A percentile compares a stretch with the other conserved stretches of the same genome.
Conservation (phyloP, 2,113 vertebrate genomes). For the Psittacara wagleri region DNA sequence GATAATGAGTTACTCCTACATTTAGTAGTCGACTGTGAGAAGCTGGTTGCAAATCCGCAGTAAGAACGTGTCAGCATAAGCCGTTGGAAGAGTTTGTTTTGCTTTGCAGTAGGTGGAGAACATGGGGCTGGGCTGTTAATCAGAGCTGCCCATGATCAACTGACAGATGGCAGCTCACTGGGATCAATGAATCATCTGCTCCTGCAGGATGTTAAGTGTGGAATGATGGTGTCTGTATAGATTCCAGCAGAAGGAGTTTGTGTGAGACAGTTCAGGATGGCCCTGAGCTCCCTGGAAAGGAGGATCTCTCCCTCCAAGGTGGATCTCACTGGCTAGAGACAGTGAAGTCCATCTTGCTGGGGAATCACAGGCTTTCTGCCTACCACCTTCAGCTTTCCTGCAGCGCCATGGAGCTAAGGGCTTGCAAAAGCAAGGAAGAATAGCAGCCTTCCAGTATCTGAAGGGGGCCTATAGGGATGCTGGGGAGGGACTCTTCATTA, state of each 20-base stretch:
- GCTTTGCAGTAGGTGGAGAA: not conserved
- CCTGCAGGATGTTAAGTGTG: not conserved
- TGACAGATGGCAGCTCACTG: slow-evolving; percentile 15
- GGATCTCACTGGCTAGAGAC: not conserved
- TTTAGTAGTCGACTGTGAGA: not conserved
- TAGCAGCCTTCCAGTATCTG: too few species aligned
- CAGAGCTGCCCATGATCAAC: not conserved
- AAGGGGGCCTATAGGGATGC: too few species aligned
- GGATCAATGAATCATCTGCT: not conserved
- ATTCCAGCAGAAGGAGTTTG: not conserved
- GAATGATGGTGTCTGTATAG: not conserved
- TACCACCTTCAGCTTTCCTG: not conserved
- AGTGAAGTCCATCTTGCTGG: not conserved
- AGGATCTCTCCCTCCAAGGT: not conserved
- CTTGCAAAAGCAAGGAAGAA: not conserved
- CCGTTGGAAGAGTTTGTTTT: not conserved
- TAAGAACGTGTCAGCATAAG: not conserved
- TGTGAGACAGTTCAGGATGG: not conserved
- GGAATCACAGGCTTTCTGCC: not conserved
- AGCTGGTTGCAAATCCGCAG: not conserved
- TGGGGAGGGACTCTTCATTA: too few species aligned
- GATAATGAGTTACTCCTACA: not conserved
- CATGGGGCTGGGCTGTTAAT: not conserved
- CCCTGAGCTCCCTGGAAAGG: not conserved
- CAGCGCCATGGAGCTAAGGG: not conserved